A percentile compares a stretch with the other conserved stretches of the same genome.
These are phyloP conservation scores for Chaetoderma sp. DNA, from an alignment of 2,888 invertebrate genomes.

Conservation along the genomic window DNA sequence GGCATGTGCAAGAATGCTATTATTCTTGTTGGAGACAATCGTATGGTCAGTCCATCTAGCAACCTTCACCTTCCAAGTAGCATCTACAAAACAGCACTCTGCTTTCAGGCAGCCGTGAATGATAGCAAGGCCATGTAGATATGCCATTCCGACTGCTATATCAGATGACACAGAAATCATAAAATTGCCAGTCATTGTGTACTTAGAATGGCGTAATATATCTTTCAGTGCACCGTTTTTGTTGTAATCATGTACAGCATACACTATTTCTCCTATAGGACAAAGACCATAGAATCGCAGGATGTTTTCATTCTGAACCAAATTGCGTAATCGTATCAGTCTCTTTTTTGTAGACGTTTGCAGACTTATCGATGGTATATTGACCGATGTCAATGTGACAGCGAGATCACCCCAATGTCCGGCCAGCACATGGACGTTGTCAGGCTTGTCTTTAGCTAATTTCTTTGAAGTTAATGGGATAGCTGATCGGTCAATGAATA, in stretches of 20 bases:
- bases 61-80: slow-evolving; percentile 60
- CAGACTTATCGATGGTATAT: too few relatives aligned
- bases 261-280: slow-evolving; percentile 39
- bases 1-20: slow-evolving; percentile 22
- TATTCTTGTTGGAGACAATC: slow-evolving; percentile 33
- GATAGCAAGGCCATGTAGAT: slow-evolving; percentile 56
- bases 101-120: slow-evolving; percentile 59
- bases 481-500: too few relatives aligned
- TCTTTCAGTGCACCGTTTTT: slow-evolving; percentile 55
- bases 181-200: slow-evolving; percentile 51
- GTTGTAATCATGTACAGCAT: slow-evolving; percentile 53
- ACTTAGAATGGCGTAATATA: slow-evolving; percentile 54
- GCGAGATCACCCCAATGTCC: too few relatives aligned
- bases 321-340: too few relatives aligned
- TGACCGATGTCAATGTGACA: too few relatives aligned
- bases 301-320: too few relatives aligned
- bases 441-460: too few relatives aligned
- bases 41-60: slow-evolving; percentile 57
- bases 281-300: slow-evolving; percentile 58
- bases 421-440: too few relatives aligned
- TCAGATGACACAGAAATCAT: slow-evolving; percentile 57
- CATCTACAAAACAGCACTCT: slow-evolving; percentile 56
- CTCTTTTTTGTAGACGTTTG: too few relatives aligned
- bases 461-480: too few relatives aligned
- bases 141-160: slow-evolving; percentile 53